A percentile compares a stretch with the other conserved stretches of the same genome.
Evolutionary conservation across 2,888 invertebrate species (phyloP).

Genomic region (Temnothorax rugatulus): DNA sequence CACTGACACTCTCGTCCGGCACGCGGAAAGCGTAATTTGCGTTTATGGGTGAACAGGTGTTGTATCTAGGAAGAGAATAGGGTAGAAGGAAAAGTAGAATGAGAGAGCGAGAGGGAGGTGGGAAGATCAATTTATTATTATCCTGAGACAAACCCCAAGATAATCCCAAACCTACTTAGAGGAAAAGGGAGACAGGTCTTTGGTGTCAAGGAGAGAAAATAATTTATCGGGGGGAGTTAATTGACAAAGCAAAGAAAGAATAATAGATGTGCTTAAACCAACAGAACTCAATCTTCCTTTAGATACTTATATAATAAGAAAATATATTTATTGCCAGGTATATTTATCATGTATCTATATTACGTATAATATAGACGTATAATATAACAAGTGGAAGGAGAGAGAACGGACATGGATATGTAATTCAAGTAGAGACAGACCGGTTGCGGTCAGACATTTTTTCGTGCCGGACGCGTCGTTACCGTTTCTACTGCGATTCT

Average conservation of each 20-base stretch:
- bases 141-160: not conserved
- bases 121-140: constrained; percentile 35
- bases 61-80: constrained; percentile 34
- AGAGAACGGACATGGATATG: constrained; percentile 13
- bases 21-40: constrained; percentile 48
- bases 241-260: constrained; percentile 10
- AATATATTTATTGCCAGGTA: not conserved
- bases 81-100: not conserved
- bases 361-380: not conserved
- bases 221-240: not conserved
- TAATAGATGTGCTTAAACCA: not conserved
- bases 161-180: not conserved
- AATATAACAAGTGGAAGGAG: not conserved
- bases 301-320: not conserved
- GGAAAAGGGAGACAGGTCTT: not conserved
- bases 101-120: not conserved
- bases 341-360: not conserved
- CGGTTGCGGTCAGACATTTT: constrained; percentile 42
- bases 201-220: not conserved
- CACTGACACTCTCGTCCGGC: constrained; percentile 34
- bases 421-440: constrained; percentile 41
- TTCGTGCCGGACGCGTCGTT: not conserved
- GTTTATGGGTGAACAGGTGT: constrained; percentile 46
- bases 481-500: not conserved
- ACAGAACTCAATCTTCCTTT: not conserved